Conservation (phyloP, 2,797 vertebrate species). For the Propithecus deckenii region DNA sequence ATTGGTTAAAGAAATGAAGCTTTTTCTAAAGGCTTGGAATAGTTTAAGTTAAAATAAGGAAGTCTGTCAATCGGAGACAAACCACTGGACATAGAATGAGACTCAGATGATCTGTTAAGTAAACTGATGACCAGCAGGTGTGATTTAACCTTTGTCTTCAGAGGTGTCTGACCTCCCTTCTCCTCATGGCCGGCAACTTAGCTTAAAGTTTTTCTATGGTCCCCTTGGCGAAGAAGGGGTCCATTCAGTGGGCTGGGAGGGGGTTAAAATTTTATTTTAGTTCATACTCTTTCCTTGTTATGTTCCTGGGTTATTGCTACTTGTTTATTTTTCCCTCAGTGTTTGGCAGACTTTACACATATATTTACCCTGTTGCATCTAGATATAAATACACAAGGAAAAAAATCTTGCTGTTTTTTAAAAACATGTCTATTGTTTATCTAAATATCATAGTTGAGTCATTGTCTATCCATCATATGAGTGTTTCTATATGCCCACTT, state of each 20-base stretch:
- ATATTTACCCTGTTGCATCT: neutral
- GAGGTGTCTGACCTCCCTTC: no score
- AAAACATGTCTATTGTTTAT: neutral
- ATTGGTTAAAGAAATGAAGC: no score
- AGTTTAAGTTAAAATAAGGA: no score
- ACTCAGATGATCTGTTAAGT: no score
- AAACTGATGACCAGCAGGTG: no score
- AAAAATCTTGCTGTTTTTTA: neutral
- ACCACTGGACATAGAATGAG: no score
- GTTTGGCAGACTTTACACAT: neutral
- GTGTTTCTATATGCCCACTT: neutral
- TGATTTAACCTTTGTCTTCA: no score
- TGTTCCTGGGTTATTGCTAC: neutral
- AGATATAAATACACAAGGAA: neutral
- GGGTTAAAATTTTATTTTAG: neutral
- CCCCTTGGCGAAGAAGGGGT: neutral
- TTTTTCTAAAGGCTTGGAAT: no score
- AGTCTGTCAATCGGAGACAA: no score
- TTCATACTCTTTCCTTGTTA: neutral
- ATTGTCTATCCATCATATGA: no score
- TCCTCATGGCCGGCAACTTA: no score
- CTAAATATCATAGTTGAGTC: neutral
- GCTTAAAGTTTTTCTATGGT: no score
- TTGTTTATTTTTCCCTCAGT: neutral
- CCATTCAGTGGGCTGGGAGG: neutral